Base-by-base conservation (phyloP, 2,113 vertebrate species). In the Proterorhinus semilunaris region DNA sequence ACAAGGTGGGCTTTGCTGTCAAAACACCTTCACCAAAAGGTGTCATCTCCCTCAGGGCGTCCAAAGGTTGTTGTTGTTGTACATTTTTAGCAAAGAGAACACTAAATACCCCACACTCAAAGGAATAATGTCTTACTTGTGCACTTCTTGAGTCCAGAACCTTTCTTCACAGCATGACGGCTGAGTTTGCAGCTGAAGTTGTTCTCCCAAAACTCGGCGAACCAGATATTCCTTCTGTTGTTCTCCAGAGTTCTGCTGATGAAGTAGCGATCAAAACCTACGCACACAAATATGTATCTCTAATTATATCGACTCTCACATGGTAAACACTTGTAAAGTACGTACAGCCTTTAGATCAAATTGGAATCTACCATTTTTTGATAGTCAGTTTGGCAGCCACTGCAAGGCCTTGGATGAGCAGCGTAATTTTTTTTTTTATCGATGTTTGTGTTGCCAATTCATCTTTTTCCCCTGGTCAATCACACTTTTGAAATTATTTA, bases 111-210 rank as follows among this genome's bases (percentile, higher is more conserved):
- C 51, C 52, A 12, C 62, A 66, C 53, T 16, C 10, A 68, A 47
- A 70, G 11, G 45, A 79, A 44, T 36, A 78, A 69, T 72, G 7
- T 82, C 92, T 90, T 94, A 97, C 96, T 96, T 73, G 96, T 98
- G 89, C 96, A 96, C 74, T 96, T 97, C 79, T 94, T 94, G 15
- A 90, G 76, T 0, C 91, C 85, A 0, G 92, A 92, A 0, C 91
- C 95, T 67, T 92, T 86, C 66, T 92, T 92, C 81, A 86, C 76
- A 11, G 80, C 92, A 2, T 94, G 93, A 5, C 93, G 89, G 78
- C 91, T 95, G 78, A 98, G 93, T 72, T 93, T 96, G 87, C 96
- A 98, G 81, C 88, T 94, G 85, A 98, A 98, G 84, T 94, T 93
- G 78, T 93, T 93, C 83, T 94, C 93, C 93, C 93, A 94, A 85